These are phyloP conservation scores for Otus sunia DNA, from an alignment of 2,113 vertebrate genomes.

Conservation along the genomic window DNA sequence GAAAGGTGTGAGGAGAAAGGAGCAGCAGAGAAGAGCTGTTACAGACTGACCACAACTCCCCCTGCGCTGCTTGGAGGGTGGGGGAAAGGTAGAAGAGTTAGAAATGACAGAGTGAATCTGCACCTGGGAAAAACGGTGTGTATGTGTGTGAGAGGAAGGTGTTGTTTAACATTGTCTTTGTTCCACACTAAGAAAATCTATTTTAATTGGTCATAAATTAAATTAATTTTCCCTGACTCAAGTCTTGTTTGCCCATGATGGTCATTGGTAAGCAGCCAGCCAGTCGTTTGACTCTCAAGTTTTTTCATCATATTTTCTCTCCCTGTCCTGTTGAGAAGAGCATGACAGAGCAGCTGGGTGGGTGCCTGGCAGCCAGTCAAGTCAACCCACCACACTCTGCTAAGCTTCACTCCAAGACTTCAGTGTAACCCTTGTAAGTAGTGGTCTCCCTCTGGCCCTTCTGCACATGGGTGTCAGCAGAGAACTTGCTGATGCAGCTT, in stretches of 20 bases:
- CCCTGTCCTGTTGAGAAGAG: not conserved
- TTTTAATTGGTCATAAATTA: not conserved
- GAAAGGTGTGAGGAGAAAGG: not conserved
- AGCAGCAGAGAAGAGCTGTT: not conserved
- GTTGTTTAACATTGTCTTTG: not conserved
- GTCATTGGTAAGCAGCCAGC: not conserved
- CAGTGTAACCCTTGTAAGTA: not conserved
- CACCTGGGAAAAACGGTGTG: not conserved
- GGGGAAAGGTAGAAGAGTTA: not conserved
- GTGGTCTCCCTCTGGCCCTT: not conserved
- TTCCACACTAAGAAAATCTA: not conserved
- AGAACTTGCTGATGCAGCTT: not conserved
- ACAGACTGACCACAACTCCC: rapidly evolving
- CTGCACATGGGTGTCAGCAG: not conserved
- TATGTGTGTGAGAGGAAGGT: not conserved
- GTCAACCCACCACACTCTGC: too few relatives aligned
- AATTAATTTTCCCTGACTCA: not conserved
- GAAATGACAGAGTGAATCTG: not conserved
- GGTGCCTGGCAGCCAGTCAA: not conserved
- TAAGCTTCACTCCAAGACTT: not conserved
- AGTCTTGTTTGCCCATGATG: not conserved
- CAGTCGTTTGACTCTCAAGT: not conserved
- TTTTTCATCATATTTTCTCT: not conserved
- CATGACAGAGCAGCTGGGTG: too few relatives aligned
- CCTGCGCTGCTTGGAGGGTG: too few relatives aligned